phyloP scores from a whole-genome alignment of 2,888 invertebrate genomes.

The Sisyra terminalis region DNA sequence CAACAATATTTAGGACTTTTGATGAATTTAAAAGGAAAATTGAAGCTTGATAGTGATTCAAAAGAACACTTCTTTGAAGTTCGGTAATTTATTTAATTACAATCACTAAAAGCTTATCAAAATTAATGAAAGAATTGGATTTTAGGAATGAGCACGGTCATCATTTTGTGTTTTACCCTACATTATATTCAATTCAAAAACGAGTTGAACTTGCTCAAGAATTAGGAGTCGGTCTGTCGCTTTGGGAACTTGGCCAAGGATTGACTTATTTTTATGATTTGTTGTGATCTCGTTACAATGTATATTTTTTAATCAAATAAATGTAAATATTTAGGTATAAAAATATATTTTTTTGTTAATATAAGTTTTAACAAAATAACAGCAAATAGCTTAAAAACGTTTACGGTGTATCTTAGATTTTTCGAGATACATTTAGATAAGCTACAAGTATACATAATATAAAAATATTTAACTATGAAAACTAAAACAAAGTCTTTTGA shows the following conservation, averaged over 20 bases:
- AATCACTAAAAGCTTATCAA: background rate
- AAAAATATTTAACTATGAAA: too few relatives aligned
- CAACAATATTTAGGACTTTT: slow-evolving; percentile 61
- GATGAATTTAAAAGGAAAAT: slow-evolving; percentile 54
- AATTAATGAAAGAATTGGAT: slow-evolving; percentile 13
- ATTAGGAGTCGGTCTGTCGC: slow-evolving; percentile 69
- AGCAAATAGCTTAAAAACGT: too few relatives aligned
- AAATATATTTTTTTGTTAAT: too few relatives aligned
- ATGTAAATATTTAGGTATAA: slow-evolving; percentile 3
- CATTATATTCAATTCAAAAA: slow-evolving; percentile 66
- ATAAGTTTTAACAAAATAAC: too few relatives aligned
- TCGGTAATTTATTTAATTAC: slow-evolving; percentile 38
- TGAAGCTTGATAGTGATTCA: slow-evolving; percentile 59
- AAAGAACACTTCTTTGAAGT: slow-evolving; percentile 76
- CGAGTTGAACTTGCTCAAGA: slow-evolving; percentile 64
- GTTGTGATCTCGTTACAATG: slow-evolving; percentile 30
- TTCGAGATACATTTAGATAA: too few relatives aligned
- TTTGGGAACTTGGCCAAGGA: slow-evolving; percentile 96
- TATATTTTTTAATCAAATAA: slow-evolving; percentile 1
- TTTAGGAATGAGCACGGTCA: slow-evolving; percentile 47
- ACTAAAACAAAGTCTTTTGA: too few relatives aligned
- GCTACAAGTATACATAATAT: too few relatives aligned
- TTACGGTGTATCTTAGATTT: too few relatives aligned
- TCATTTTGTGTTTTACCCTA: slow-evolving; percentile 76
- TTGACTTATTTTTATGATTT: slow-evolving; percentile 88